Percentiles rank a stretch among this genome's conserved stretches.
Conservation (phyloP, 2,888 invertebrate species). For the Reticulitermes lucifugus region DNA sequence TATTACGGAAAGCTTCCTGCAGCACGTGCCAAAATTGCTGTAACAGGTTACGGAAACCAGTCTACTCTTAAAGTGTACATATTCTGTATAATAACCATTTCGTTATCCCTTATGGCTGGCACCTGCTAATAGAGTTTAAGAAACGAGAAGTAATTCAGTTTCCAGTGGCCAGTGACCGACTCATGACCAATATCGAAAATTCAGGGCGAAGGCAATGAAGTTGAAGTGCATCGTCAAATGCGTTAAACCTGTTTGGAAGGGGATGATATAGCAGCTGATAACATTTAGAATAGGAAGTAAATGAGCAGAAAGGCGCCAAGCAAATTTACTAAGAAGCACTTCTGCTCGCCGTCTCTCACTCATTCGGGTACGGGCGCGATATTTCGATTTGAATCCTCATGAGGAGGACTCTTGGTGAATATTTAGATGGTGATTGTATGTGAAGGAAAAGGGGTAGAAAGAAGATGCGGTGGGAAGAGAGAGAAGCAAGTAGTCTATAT, state of each 20-base stretch:
- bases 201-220: background rate
- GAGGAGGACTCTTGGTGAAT: constrained; percentile 45
- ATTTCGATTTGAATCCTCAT: constrained; percentile 51
- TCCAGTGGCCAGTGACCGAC: background rate
- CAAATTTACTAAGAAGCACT: constrained; percentile 24
- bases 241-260: background rate
- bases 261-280: constrained; percentile 15
- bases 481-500: constrained; percentile 40
- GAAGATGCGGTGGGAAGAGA: constrained; percentile 23
- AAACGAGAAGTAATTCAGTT: background rate
- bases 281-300: constrained; percentile 25
- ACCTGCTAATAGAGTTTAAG: no score
- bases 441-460: constrained; percentile 38
- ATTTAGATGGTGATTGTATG: constrained; percentile 50
- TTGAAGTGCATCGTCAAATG: background rate
- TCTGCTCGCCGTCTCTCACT: background rate
- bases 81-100: no score
- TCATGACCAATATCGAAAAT: background rate
- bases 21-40: no score
- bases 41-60: no score
- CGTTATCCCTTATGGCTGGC: no score
- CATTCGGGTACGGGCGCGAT: constrained; percentile 32
- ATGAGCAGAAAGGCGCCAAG: constrained; percentile 26
- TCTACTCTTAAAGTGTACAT: no score
- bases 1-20: no score